Evolutionary conservation across 2,888 invertebrate species (phyloP).

Genomic region (Onthophagus sagittarius): DNA sequence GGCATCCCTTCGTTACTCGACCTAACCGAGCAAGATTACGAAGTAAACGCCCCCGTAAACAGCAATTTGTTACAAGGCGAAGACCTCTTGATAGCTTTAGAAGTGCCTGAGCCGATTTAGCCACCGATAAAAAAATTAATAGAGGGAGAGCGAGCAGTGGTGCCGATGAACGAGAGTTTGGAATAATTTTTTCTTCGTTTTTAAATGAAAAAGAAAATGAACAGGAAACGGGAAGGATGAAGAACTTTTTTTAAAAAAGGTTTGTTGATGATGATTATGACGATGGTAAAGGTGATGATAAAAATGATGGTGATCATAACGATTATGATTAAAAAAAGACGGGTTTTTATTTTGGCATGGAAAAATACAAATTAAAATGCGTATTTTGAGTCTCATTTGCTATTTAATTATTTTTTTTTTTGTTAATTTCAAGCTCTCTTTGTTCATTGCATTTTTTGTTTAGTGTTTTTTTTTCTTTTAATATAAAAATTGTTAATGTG

Average conservation of each 20-base stretch:
- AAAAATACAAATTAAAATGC: neutral
- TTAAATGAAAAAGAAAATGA: neutral
- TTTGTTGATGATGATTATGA: too few species aligned
- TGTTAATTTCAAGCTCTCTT: slow-evolving; percentile 20
- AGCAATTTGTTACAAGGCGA: slow-evolving; percentile 49
- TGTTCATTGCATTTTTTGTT: slow-evolving; percentile 19
- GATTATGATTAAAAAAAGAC: neutral
- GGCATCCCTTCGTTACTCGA: slow-evolving; percentile 49
- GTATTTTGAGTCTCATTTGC: slow-evolving; percentile 20
- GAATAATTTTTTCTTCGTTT: neutral
- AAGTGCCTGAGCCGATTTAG: slow-evolving; percentile 42
- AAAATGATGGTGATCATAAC: too few species aligned
- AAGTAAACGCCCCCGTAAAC: slow-evolving; percentile 54
- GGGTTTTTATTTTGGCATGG: neutral
- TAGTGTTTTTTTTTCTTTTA: slow-evolving; percentile 1
- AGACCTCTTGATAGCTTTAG: slow-evolving; percentile 52
- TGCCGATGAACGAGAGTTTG: slow-evolving; percentile 23
- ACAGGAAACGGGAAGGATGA: neutral
- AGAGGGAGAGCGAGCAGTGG: slow-evolving; percentile 3
- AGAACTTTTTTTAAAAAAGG: too few species aligned
- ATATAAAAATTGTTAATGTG: neutral
- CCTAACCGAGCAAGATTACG: slow-evolving; percentile 53
- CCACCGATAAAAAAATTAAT: slow-evolving; percentile 28
- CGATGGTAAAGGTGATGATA: too few species aligned
- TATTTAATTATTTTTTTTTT: neutral